Percentiles rank a stretch among this genome's conserved stretches.
phyloP scores from a whole-genome alignment of 2,113 vertebrate species.

The Pristiophorus japonicus region DNA sequence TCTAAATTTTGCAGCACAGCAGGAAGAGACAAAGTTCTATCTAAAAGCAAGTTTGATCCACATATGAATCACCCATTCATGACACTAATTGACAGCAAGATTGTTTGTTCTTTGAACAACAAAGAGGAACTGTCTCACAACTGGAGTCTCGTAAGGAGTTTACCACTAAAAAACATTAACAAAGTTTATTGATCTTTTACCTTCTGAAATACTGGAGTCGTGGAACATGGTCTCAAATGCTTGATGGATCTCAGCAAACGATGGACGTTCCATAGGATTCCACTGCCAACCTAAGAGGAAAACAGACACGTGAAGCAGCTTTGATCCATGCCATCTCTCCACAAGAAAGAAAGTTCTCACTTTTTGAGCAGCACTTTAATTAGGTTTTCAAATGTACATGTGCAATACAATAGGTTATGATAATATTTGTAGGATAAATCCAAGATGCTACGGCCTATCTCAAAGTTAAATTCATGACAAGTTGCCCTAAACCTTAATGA shows the following conservation, averaged over 20 bases:
- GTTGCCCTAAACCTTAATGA: background rate
- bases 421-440: background rate
- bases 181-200: constrained; percentile 50
- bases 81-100: background rate
- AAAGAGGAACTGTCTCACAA: background rate
- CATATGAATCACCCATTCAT: background rate
- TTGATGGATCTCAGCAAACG: constrained; percentile 93
- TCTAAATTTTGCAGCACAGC: background rate
- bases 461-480: background rate
- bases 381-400: background rate
- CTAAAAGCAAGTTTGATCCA: background rate
- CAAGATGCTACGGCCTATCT: background rate
- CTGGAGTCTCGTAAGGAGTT: background rate
- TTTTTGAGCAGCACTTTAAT: background rate
- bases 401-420: background rate
- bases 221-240: constrained; percentile 99
- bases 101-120: background rate
- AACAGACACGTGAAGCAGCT: constrained; percentile 20
- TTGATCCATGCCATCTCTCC: background rate
- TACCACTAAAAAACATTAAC: background rate
- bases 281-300: constrained; percentile 83
- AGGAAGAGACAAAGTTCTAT: background rate
- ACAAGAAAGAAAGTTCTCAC: background rate
- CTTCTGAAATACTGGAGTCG: constrained; percentile 96
- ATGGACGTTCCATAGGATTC: constrained; percentile 87